phyloP scores from a whole-genome alignment of 64 coral and sea anemone species.

The Porites lutea region DNA sequence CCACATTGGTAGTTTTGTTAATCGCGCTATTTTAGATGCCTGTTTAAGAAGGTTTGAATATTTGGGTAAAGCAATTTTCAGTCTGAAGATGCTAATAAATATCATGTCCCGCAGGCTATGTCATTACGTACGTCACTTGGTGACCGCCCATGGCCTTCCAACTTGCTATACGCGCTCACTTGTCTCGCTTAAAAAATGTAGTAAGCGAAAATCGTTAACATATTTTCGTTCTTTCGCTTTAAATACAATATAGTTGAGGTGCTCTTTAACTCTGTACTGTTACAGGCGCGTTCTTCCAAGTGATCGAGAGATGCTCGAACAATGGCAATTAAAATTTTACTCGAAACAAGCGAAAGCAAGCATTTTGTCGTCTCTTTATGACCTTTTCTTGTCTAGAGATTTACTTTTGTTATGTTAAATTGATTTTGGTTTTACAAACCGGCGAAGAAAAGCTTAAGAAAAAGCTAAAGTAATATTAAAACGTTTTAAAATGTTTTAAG shows the following conservation, averaged over 20 bases:
- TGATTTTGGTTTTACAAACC: background rate
- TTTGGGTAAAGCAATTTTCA: conserved; percentile 1
- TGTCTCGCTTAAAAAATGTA: conserved; percentile 45
- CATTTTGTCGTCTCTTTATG: background rate
- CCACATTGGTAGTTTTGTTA: background rate
- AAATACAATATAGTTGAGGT: background rate
- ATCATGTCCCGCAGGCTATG: conserved; percentile 37
- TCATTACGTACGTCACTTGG: conserved; percentile 30
- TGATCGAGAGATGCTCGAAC: conserved; percentile 21
- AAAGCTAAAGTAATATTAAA: background rate
- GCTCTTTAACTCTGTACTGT: background rate
- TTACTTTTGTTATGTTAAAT: background rate
- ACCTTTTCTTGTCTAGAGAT: background rate
- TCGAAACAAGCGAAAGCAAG: background rate
- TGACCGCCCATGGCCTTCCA: background rate
- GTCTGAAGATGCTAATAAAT: conserved; percentile 1
- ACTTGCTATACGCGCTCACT: background rate
- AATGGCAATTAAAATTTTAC: conserved; percentile 62
- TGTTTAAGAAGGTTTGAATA: background rate
- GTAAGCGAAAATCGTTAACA: background rate
- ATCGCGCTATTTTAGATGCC: background rate
- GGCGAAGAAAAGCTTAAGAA: background rate
- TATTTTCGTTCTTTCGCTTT: background rate
- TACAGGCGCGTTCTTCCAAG: background rate
- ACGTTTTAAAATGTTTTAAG: background rate